Evolutionary conservation across 2,797 vertebrate species (phyloP).

Genomic region (Halcyon badia): DNA sequence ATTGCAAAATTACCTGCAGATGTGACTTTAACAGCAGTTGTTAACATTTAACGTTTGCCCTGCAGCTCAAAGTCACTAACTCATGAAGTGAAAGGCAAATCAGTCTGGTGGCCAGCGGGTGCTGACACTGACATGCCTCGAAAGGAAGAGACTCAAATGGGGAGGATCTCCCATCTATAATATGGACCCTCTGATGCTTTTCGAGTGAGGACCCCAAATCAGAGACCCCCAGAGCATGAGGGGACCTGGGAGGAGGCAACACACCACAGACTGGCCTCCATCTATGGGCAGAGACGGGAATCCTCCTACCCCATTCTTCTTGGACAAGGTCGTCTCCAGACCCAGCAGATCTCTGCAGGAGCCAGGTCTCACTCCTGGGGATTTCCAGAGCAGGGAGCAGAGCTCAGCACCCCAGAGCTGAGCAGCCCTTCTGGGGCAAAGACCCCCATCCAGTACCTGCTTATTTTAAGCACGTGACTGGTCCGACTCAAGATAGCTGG

Average conservation of each 20-base stretch:
- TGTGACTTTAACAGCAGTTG: conserved; percentile 37
- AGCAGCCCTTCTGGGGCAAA: neutral
- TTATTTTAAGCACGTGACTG: neutral
- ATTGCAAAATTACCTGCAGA: conserved; percentile 68
- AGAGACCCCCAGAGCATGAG: rapidly evolving
- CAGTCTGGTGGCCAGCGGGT: neutral
- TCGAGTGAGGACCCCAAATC: neutral
- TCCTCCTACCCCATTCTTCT: neutral
- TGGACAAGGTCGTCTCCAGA: neutral
- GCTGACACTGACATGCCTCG: neutral
- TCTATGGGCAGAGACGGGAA: neutral
- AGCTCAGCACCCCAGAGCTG: neutral
- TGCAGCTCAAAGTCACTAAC: conserved; percentile 2
- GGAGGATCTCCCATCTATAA: neutral
- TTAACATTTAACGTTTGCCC: neutral
- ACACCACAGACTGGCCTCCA: rapidly evolving
- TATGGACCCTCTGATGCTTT: neutral
- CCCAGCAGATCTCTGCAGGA: neutral
- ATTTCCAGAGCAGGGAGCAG: neutral
- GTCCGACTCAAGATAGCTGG: neutral
- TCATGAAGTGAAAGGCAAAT: neutral
- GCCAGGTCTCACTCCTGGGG: neutral
- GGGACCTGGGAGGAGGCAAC: neutral
- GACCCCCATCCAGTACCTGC: neutral
- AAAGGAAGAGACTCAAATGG: rapidly evolving